Conservation (phyloP, 2,888 invertebrate genomes). For the Dasysyrphus tricinctus region DNA sequence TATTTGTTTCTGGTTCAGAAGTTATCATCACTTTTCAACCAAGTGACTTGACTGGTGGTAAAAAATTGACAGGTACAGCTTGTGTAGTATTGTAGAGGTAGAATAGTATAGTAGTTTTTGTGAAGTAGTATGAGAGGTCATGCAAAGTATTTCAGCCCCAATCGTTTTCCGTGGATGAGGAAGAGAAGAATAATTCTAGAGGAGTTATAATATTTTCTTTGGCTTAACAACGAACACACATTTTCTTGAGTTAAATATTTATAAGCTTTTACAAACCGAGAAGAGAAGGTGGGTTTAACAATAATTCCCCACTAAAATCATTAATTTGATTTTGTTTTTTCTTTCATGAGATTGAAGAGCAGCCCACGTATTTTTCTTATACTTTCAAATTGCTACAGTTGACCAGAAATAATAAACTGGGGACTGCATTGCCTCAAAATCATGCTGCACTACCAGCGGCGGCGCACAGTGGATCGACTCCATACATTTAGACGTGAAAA, state of each 20-base stretch:
- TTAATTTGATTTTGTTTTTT: no score
- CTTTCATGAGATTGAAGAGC: no score
- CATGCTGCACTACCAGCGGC: no score
- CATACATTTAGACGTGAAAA: no score
- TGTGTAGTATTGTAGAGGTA: not conserved
- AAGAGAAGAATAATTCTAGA: not conserved
- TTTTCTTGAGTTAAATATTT: no score
- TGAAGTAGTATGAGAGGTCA: no score
- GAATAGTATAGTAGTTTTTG: not conserved
- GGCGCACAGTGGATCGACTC: no score
- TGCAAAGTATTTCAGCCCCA: not conserved
- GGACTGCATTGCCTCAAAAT: no score
- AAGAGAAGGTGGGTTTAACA: not conserved
- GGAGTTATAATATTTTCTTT: not conserved
- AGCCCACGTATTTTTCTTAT: no score
- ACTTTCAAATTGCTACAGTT: no score
- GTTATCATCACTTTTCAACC: conserved; percentile 26
- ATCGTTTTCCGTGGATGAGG: not conserved
- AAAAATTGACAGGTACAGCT: conserved; percentile 6
- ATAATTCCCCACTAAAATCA: no score
- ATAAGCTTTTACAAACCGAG: not conserved
- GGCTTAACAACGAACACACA: not conserved
- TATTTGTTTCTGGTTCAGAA: conserved; percentile 49
- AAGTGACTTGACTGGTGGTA: not conserved
- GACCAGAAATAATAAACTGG: no score